These are phyloP conservation scores for Conus betulinus DNA, from an alignment of 1,140 invertebrate genomes.

Conservation along the genomic window DNA sequence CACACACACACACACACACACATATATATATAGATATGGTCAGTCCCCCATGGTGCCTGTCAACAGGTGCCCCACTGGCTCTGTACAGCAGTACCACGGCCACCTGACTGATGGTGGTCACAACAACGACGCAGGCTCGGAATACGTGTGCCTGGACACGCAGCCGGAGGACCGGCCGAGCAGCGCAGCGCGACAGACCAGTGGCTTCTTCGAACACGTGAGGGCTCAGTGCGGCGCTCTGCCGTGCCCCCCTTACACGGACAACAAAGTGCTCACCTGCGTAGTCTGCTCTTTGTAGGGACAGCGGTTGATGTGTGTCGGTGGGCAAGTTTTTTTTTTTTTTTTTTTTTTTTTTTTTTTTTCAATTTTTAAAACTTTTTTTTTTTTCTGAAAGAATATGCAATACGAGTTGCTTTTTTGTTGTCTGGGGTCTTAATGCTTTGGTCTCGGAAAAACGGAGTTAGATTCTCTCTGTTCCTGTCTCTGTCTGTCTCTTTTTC, in stretches of 20 bases:
- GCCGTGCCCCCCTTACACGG: constrained; percentile 48
- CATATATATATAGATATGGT: too few species aligned
- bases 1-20: too few species aligned
- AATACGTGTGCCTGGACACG: constrained; percentile 53
- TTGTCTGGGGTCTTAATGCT: too few species aligned
- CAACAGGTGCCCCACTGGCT: constrained; percentile 38
- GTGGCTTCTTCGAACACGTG: constrained; percentile 47
- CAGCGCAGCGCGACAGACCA: constrained; percentile 29
- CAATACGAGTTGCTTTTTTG: too few species aligned
- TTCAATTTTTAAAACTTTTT: too few species aligned
- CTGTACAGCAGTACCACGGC: constrained; percentile 47
- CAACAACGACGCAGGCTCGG: constrained; percentile 2
- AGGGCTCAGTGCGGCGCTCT: constrained; percentile 49
- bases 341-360: too few species aligned
- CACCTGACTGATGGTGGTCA: constrained; percentile 43
- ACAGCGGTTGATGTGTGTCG: too few species aligned
- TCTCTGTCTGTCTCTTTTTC: too few species aligned
- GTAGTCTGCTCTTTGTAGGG: constrained; percentile 54
- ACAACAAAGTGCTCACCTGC: constrained; percentile 51
- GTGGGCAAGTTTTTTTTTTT: background rate
- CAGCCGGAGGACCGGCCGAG: constrained; percentile 40
- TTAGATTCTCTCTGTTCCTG: too few species aligned
- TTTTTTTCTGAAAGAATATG: too few species aligned
- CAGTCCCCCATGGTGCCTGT: too few species aligned
- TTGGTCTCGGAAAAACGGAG: too few species aligned